Evolutionary conservation across 2,888 invertebrate species (phyloP).

Genomic region (Desoria tigrina): DNA sequence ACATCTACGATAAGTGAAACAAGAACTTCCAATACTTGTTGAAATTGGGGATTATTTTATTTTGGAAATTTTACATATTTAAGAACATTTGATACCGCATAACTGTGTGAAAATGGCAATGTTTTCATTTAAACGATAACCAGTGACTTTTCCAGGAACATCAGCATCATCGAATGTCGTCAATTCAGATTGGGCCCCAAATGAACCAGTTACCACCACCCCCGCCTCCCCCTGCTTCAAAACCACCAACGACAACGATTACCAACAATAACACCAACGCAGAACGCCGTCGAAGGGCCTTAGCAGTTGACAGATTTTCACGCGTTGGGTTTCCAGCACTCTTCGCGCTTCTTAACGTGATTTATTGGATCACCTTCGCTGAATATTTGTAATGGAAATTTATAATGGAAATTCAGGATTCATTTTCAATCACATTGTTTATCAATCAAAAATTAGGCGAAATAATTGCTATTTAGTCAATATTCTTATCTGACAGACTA

Average conservation of each 20-base stretch:
- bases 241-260: constrained; percentile 44
- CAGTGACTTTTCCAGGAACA: too few species aligned
- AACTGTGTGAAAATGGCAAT: too few species aligned
- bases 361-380: constrained; percentile 74
- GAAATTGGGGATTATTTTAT: neutral
- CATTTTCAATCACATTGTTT: too few species aligned
- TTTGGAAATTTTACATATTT: too few species aligned
- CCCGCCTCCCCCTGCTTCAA: constrained; percentile 60
- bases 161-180: constrained; percentile 17
- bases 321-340: constrained; percentile 71
- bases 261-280: constrained; percentile 23
- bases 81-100: too few species aligned
- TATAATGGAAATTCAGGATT: neutral
- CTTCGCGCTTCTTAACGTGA: constrained; percentile 68
- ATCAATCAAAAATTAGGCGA: too few species aligned
- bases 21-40: too few species aligned
- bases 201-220: constrained; percentile 54
- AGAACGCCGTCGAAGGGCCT: constrained; percentile 51
- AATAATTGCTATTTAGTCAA: too few species aligned
- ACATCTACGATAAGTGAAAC: too few species aligned
- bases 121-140: too few species aligned
- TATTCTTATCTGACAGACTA: too few species aligned
- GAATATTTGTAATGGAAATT: constrained; percentile 61
- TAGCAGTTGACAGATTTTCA: constrained; percentile 71
- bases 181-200: constrained; percentile 16